Conservation (phyloP, 2,113 vertebrate species). For the Eretmochelys imbricata region DNA sequence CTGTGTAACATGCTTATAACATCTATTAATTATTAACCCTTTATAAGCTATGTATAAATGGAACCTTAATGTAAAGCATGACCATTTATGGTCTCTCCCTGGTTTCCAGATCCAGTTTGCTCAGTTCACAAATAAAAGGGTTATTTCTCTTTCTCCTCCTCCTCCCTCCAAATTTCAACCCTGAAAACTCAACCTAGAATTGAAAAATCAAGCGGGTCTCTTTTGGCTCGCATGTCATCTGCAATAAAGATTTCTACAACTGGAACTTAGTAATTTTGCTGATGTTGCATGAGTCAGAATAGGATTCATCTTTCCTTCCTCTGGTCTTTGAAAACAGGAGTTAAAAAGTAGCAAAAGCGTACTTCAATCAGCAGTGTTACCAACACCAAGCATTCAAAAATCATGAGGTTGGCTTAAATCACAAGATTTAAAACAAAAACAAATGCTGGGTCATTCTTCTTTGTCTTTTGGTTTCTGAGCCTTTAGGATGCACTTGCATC, state of each 20-base stretch:
- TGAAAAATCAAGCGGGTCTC: accelerated
- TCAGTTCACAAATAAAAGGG: neutral
- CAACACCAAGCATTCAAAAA: neutral
- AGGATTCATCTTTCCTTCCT: accelerated
- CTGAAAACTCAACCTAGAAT: neutral
- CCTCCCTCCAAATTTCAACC: accelerated
- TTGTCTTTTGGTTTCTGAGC: neutral
- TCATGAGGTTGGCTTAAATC: neutral
- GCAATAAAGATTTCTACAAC: neutral
- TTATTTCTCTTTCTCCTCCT: neutral
- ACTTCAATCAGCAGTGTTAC: constrained; percentile 1
- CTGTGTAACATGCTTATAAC: neutral
- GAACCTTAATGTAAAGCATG: neutral
- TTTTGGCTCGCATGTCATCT: neutral
- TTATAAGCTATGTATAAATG: neutral
- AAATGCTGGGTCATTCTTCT: accelerated
- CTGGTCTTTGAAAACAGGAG: neutral
- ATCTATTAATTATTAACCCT: neutral
- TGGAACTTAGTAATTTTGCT: neutral
- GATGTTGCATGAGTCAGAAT: accelerated
- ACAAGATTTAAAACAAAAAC: neutral
- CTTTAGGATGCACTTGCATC: neutral
- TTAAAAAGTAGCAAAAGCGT: neutral
- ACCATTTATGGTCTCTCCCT: accelerated
- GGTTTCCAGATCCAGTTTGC: neutral